Conservation (phyloP, 1,140 invertebrate species). For the Drosophila melanica region DNA sequence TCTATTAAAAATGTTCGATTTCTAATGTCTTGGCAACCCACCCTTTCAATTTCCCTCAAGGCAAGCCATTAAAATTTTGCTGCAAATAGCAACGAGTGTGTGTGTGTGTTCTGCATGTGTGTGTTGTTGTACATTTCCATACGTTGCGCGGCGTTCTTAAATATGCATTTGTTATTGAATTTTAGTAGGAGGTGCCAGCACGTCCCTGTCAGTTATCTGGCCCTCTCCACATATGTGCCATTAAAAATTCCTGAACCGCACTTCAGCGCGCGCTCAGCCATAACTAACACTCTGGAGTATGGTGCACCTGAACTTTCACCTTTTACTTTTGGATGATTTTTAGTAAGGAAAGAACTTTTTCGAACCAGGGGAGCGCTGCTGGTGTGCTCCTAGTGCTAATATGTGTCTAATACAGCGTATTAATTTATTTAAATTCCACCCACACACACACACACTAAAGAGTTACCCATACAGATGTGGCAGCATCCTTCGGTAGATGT, state of each 20-base stretch:
- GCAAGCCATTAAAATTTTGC: neutral
- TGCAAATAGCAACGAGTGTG: no score
- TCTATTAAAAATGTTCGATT: slow-evolving; percentile 64
- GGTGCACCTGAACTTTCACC: slow-evolving; percentile 68
- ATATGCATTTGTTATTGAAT: slow-evolving; percentile 74
- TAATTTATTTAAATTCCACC: slow-evolving; percentile 77
- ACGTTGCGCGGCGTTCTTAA: slow-evolving; percentile 47
- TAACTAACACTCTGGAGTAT: slow-evolving; percentile 58
- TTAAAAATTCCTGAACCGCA: slow-evolving; percentile 24
- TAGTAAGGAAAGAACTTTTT: slow-evolving; percentile 52
- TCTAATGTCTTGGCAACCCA: slow-evolving; percentile 32
- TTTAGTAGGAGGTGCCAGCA: slow-evolving; percentile 49
- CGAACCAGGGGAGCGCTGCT: slow-evolving; percentile 22
- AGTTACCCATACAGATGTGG: slow-evolving; percentile 11
- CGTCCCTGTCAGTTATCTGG: slow-evolving; percentile 8
- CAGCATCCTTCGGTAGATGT: slow-evolving; percentile 31
- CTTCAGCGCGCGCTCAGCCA: slow-evolving; percentile 51
- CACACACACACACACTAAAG: slow-evolving; percentile 31
- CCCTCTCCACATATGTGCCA: slow-evolving; percentile 20
- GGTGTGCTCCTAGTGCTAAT: slow-evolving; percentile 56
- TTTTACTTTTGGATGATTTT: slow-evolving; percentile 73
- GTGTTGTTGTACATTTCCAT: slow-evolving; percentile 15
- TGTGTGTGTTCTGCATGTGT: neutral
- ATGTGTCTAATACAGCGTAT: slow-evolving; percentile 77
- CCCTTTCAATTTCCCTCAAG: neutral